These are phyloP conservation scores for Spisula solida DNA, from an alignment of 2,888 invertebrate genomes.

Conservation along the genomic window DNA sequence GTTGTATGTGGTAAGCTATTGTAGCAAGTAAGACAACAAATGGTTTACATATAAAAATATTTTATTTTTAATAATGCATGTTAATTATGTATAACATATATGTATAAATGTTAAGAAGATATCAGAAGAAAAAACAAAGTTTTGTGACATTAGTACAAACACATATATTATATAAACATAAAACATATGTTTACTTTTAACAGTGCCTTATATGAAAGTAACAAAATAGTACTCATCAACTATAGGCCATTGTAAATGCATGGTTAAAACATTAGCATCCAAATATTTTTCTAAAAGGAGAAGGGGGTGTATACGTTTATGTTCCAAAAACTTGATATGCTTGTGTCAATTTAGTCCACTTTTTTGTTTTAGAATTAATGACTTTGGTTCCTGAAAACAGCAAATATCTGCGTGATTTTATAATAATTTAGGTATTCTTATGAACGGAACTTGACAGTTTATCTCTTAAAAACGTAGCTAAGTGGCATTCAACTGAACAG, in stretches of 20 bases:
- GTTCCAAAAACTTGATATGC: too few species aligned
- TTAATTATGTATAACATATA: background rate
- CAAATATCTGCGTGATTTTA: too few species aligned
- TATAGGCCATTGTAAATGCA: background rate
- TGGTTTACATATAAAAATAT: slow-evolving; percentile 23
- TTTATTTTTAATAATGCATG: slow-evolving; percentile 14
- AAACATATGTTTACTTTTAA: background rate
- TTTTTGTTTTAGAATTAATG: too few species aligned
- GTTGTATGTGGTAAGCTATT: too few species aligned
- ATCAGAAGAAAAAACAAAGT: background rate
- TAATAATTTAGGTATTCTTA: too few species aligned
- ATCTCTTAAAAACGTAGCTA: too few species aligned
- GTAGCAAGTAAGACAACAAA: background rate
- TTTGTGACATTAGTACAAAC: background rate
- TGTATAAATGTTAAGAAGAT: background rate
- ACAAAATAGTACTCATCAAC: background rate
- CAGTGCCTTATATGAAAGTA: background rate
- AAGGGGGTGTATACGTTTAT: too few species aligned
- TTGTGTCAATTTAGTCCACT: too few species aligned
- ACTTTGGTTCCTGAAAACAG: too few species aligned
- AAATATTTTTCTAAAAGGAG: too few species aligned
- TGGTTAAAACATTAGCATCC: background rate
- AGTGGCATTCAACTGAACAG: too few species aligned
- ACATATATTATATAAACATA: background rate
- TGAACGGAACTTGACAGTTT: too few species aligned